Base-by-base conservation (phyloP, 1,140 invertebrate species). In the Paramacrobiotus metropolitanus region DNA sequence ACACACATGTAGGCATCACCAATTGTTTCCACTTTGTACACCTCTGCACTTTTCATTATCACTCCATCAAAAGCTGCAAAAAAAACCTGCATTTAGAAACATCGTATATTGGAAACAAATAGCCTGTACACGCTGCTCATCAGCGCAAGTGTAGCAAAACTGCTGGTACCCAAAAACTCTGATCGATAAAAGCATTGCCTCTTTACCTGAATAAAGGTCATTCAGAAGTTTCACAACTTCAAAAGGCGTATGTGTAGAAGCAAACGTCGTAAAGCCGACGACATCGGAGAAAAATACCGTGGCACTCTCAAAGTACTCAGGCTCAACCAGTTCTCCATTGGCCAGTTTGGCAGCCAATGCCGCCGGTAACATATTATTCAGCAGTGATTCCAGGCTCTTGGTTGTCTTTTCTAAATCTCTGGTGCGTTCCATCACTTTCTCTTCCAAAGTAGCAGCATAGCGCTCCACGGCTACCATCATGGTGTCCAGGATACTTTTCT, bases 1-100 rank as follows among this genome's bases (percentile, higher is more conserved):
- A 61, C 21, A 29, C 18, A 60, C n/a, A 62, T 59, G 55, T 62
- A 62, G 40, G 61, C 61, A 61, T 62, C 61, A n/a, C 61, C 61
- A 28, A 62, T 61, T 59, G 61, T 62, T 29, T 62, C 61, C 29
- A 62, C n/a, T 30, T 62, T 62, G 34, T 62, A 62, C 18, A 61
- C 61, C 3, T 62, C 61, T 59, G 18, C 48, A 20, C 29, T 21
- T 18, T 59, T 30, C 2, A 61, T 61, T 29, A 40, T 40, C 34
- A 61, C 29, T 9, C n/a, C 30, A 29, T 62, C 61, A 59, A 62
- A 62, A 18, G 24, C 21, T 62, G 61, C 60, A 61, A 40, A 40
- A 40, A 9, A 40, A n/a, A 40, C n/a, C 9, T n/a, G 34, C 9
- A n/a, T 9, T 15, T 40, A 40, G n/a, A 40, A 40, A 15, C 34